Evolutionary conservation across 2,888 invertebrate species (phyloP).

Genomic region (Altica lythri): DNA sequence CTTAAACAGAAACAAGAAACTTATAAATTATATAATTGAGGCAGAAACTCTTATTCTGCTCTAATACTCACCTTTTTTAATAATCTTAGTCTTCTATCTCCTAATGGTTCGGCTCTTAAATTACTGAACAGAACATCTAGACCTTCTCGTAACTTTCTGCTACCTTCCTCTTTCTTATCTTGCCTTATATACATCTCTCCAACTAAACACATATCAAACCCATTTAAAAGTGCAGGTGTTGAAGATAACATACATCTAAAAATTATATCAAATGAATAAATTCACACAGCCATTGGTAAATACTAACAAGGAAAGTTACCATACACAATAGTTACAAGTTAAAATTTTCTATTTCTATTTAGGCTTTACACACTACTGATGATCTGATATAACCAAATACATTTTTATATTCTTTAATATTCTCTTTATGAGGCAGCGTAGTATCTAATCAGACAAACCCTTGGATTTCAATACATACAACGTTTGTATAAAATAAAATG

Average conservation of each 20-base stretch:
- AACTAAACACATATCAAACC: conserved; percentile 24
- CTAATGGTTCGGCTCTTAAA: conserved; percentile 18
- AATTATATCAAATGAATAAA: neutral
- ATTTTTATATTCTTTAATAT: too few species aligned
- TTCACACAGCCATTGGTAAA: neutral
- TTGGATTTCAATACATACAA: too few species aligned
- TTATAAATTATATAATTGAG: too few species aligned
- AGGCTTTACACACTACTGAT: neutral
- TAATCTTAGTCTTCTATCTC: conserved; percentile 11
- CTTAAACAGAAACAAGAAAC: too few species aligned
- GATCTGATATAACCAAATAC: too few species aligned
- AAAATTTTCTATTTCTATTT: neutral
- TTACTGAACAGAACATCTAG: conserved; percentile 14
- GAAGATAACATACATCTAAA: conserved; percentile 26
- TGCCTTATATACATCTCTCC: conserved; percentile 24
- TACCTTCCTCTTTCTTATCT: neutral
- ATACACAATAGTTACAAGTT: neutral
- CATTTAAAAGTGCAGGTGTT: conserved; percentile 19
- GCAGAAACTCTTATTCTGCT: too few species aligned
- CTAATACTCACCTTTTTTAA: conserved; percentile 11
- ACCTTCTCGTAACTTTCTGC: conserved; percentile 10
- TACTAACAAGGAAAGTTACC: neutral
- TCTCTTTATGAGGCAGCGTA: too few species aligned
- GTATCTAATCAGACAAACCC: too few species aligned
- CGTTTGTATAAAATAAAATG: too few species aligned